Evolutionary conservation across 2,888 invertebrate genomes (phyloP).

Genomic region (Myathropa florea): DNA sequence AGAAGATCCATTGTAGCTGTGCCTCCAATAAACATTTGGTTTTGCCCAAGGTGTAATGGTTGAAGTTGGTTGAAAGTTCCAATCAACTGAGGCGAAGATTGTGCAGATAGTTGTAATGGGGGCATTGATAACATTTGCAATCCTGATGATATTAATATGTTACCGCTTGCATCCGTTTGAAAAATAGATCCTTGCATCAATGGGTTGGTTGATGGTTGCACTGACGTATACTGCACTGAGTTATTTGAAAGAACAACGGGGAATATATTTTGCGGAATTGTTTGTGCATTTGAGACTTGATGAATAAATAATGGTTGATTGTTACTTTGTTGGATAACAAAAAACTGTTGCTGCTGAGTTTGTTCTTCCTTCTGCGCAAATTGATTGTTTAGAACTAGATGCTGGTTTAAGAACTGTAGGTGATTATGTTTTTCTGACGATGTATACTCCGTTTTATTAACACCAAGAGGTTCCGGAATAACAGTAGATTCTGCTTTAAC

Average conservation of each 20-base stretch:
- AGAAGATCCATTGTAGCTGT: slow-evolving; percentile 75
- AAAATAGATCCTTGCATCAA: slow-evolving; percentile 84
- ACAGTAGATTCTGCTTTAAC: slow-evolving; percentile 48
- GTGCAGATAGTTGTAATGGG: slow-evolving; percentile 81
- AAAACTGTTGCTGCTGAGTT: slow-evolving; percentile 73
- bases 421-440: slow-evolving; percentile 5
- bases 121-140: slow-evolving; percentile 83
- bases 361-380: slow-evolving; percentile 67
- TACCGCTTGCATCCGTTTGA: slow-evolving; percentile 84
- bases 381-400: slow-evolving; percentile 31
- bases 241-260: slow-evolving; percentile 80
- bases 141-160: slow-evolving; percentile 83
- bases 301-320: slow-evolving; percentile 86
- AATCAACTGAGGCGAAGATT: slow-evolving; percentile 82
- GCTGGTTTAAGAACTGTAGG: slow-evolving; percentile 32
- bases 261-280: slow-evolving; percentile 80
- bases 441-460: neutral
- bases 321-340: slow-evolving; percentile 80
- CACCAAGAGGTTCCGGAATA: slow-evolving; percentile 39
- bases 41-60: slow-evolving; percentile 82
- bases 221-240: slow-evolving; percentile 88
- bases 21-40: slow-evolving; percentile 84
- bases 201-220: slow-evolving; percentile 83
- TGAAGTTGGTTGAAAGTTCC: slow-evolving; percentile 85
- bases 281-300: slow-evolving; percentile 82